A percentile compares a stretch with the other conserved stretches of the same genome.
phyloP scores from a whole-genome alignment of 2,888 invertebrate genomes.

The Crioceris asparagi region DNA sequence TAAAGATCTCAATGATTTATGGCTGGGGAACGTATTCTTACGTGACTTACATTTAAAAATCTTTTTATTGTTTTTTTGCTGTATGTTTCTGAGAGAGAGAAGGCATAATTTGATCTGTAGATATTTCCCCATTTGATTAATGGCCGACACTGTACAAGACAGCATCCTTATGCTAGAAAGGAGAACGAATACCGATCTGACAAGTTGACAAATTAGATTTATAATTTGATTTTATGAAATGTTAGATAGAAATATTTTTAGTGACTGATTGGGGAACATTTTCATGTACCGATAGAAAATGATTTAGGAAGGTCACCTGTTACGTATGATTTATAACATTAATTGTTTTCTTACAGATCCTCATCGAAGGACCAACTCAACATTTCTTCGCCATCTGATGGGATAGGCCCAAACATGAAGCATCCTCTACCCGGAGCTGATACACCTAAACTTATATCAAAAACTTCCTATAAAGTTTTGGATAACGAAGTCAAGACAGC shows the following conservation, averaged over 20 bases:
- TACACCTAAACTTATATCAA: too few species aligned
- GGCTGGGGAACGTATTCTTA: conserved; percentile 33
- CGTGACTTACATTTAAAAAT: conserved; percentile 38
- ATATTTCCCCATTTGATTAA: conserved; percentile 30
- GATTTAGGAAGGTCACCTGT: too few species aligned
- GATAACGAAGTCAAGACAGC: conserved; percentile 49
- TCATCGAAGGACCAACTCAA: too few species aligned
- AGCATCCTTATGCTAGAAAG: conserved; percentile 12
- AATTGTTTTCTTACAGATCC: too few species aligned
- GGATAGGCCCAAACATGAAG: too few species aligned
- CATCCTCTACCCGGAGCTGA: too few species aligned
- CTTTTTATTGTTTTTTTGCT: conserved; percentile 38
- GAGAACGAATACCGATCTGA: conserved; percentile 9
- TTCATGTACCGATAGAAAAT: too few species aligned
- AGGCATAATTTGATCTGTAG: conserved; percentile 29
- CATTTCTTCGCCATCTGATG: too few species aligned
- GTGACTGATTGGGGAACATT: too few species aligned
- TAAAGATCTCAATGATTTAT: conserved; percentile 38
- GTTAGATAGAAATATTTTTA: too few species aligned
- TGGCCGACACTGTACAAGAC: conserved; percentile 15
- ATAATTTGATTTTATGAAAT: conserved; percentile 20
- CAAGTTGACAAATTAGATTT: conserved; percentile 21
- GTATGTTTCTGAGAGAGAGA: conserved; percentile 18
- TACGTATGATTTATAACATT: too few species aligned
- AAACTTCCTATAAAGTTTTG: conserved; percentile 40